phyloP scores from a whole-genome alignment of 2,113 vertebrate genomes.

The Leuciscus idus region DNA sequence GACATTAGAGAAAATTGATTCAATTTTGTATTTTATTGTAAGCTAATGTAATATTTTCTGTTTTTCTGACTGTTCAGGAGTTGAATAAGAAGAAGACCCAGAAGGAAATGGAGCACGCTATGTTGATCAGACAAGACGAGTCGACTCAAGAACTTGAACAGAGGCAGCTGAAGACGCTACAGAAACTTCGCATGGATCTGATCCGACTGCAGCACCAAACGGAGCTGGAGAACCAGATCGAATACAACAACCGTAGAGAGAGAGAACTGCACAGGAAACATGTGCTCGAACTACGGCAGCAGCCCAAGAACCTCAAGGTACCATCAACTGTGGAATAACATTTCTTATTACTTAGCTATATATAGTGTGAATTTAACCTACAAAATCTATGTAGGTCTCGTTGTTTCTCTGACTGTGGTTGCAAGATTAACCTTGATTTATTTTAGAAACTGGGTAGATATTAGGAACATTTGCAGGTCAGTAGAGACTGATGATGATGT shows the following conservation, averaged over 20 bases:
- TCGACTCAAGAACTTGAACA: conserved; percentile 96
- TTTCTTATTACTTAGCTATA: neutral
- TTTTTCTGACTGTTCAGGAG: conserved; percentile 77
- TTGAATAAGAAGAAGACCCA: conserved; percentile 96
- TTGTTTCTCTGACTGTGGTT: neutral
- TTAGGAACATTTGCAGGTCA: neutral
- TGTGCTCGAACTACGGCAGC: conserved; percentile 97
- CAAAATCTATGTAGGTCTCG: conserved; percentile 8
- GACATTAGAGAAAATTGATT: neutral
- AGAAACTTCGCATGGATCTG: conserved; percentile 98
- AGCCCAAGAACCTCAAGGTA: conserved; percentile 99
- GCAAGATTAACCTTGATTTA: neutral
- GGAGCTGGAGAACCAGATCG: conserved; percentile 98
- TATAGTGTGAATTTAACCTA: conserved; percentile 17
- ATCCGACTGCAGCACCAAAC: conserved; percentile 99
- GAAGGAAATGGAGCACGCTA: conserved; percentile 99
- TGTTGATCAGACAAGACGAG: conserved; percentile 98
- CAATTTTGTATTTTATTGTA: neutral
- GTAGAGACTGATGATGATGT: neutral
- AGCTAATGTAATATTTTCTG: neutral
- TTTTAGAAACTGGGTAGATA: neutral
- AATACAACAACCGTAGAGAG: conserved; percentile 97
- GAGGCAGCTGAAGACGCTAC: conserved; percentile 92
- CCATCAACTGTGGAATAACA: neutral
- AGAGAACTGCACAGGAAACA: conserved; percentile 97